Evolutionary conservation across 2,888 invertebrate species (phyloP), one percentile per base, ranked within the genome.

Genomic region (Metalampra italica): DNA sequence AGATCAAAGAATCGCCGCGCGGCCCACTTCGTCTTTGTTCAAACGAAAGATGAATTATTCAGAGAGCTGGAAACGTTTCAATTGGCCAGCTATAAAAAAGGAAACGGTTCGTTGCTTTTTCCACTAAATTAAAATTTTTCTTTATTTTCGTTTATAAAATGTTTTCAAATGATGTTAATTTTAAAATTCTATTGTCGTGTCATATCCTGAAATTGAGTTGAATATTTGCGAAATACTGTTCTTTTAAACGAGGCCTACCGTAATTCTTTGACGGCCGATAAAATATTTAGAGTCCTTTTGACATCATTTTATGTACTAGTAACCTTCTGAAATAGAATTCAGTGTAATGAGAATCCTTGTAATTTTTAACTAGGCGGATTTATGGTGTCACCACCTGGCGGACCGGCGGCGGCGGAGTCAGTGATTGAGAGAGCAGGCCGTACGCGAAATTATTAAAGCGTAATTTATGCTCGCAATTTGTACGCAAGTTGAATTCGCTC

Each of bases 11-110:
- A 88, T 89, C 85, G 87, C 84, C 87, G 84, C 81, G 81, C 86
- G 84, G 86, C 88, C 87, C 87, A 82, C 83, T 88, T 85, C 88
- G 88, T 89, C 89, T 88, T 89, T 89, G 89, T 89, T 89, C 88
- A 88, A 89, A 87, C 80, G 86, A 89, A 87, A 87, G 88, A 87
- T 89, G 89, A 89, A 89, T 89, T 84, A 89, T 89, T 88, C 89
- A 89, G 77, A 87, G 87, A 86, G 78, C 88, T 89, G 88, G 89
- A 89, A 88, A 88, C 86, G 87, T 87, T 88, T 89, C 88, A 88
- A 89, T 89, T 89, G 89, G 88, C 88, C 82, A 83, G 85, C 87
- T 88, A 86, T 84, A 86, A 88, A 89, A 89, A 89, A 85, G 78
- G 72, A 79, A 83, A 85, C 82, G 88, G 85, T 88, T 88, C 88